Conservation (phyloP, 2,888 invertebrate genomes). For the Omphaloscelis lunosa region DNA sequence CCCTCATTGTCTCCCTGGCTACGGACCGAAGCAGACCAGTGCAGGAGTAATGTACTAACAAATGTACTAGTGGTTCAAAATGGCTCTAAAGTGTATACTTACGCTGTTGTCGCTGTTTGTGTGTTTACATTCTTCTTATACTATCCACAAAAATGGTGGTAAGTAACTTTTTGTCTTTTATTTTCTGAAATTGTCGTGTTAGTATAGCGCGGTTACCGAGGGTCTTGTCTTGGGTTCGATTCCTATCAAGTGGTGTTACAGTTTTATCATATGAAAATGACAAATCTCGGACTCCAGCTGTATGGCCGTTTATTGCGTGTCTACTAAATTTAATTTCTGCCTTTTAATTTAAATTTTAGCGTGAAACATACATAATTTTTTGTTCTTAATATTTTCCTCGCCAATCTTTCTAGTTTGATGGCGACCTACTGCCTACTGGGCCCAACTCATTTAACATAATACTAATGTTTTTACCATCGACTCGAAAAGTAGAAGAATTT, state of each 20-base stretch:
- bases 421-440: too few species aligned
- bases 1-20: conserved; percentile 69
- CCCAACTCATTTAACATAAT: too few species aligned
- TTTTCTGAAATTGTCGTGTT: neutral
- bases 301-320: neutral
- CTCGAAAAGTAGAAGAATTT: neutral
- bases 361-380: too few species aligned
- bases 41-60: conserved; percentile 23
- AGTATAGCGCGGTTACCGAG: neutral
- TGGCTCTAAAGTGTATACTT: conserved; percentile 74
- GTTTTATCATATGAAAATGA: neutral
- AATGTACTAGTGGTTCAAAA: conserved; percentile 60
- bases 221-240: neutral
- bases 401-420: too few species aligned
- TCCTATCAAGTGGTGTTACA: neutral
- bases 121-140: conserved; percentile 76
- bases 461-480: too few species aligned
- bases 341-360: too few species aligned
- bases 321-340: neutral
- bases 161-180: conserved; percentile 57
- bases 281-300: neutral
- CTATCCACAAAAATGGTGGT: conserved; percentile 75
- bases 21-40: conserved; percentile 54
- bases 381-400: too few species aligned
- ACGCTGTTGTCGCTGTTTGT: conserved; percentile 75